Conservation (phyloP, 2,113 vertebrate species). For the Microtus ochrogaster region DNA sequence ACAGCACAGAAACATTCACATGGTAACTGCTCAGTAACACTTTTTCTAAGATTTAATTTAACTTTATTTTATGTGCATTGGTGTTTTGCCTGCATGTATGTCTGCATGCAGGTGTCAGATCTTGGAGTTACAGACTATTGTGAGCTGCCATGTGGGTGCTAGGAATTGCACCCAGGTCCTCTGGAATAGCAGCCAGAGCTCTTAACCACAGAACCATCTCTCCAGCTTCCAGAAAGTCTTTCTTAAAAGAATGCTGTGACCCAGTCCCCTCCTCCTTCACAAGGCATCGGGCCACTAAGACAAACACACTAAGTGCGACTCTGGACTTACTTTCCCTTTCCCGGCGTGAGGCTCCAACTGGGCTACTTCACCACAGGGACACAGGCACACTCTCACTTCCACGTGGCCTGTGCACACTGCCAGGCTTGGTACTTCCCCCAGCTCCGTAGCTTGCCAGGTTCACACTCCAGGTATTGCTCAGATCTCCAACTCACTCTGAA, state of each 20-base stretch:
- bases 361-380: background rate
- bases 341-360: background rate
- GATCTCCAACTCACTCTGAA: background rate
- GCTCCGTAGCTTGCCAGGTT: background rate
- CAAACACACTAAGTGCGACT: background rate
- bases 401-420: background rate
- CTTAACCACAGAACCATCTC: background rate
- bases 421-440: background rate
- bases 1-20: background rate
- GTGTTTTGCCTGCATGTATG: background rate
- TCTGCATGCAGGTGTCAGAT: background rate
- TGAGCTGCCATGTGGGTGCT: background rate
- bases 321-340: background rate
- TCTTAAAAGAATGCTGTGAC: slow-evolving; percentile 11
- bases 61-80: background rate
- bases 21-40: background rate
- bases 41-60: background rate
- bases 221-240: background rate
- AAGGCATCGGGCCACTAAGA: background rate
- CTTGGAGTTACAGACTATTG: background rate
- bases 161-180: background rate
- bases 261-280: background rate
- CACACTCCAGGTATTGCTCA: background rate
- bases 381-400: background rate
- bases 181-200: background rate